phyloP scores from a whole-genome alignment of 30 jellyfish, hydroid and myxozoan genomes.

The Chrysaora quinquecirrha region DNA sequence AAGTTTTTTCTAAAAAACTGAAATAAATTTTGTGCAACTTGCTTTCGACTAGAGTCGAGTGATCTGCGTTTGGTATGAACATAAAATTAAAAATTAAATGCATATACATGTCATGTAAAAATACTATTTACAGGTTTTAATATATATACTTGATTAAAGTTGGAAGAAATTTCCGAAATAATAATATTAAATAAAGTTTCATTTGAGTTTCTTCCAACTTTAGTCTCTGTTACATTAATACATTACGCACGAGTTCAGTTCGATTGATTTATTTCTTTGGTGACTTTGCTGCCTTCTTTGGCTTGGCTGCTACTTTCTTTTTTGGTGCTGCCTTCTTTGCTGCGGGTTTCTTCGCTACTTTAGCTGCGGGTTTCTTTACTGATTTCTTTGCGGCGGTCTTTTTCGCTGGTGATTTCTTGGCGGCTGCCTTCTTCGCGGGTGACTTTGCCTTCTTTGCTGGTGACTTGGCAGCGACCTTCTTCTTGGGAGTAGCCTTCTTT shows the following conservation, averaged over 20 bases:
- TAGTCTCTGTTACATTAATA: neutral
- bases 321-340: slow-evolving; percentile 63
- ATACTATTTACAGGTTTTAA: slow-evolving; percentile 61
- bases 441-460: slow-evolving; percentile 11
- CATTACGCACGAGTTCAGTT: neutral
- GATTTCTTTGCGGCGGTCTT: slow-evolving; percentile 40
- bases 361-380: slow-evolving; percentile 67
- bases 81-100: slow-evolving; percentile 47
- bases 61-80: slow-evolving; percentile 23
- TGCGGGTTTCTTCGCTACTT: slow-evolving; percentile 56
- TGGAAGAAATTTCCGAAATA: neutral
- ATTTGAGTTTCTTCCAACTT: neutral
- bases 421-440: slow-evolving; percentile 44
- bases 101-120: slow-evolving; percentile 63
- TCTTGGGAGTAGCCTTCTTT: slow-evolving; percentile 47
- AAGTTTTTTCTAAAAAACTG: too few relatives aligned
- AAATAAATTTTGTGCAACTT: too few relatives aligned
- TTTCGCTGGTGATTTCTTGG: slow-evolving; percentile 38
- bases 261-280: slow-evolving; percentile 54
- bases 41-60: neutral
- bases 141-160: neutral
- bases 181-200: too few relatives aligned
- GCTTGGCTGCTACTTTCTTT: slow-evolving; percentile 55
- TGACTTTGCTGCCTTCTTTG: slow-evolving; percentile 49
- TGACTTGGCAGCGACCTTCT: slow-evolving; percentile 50